These are phyloP conservation scores for Xestoiulus laeticollis DNA, from an alignment of 2,888 invertebrate genomes.

Conservation along the genomic window DNA sequence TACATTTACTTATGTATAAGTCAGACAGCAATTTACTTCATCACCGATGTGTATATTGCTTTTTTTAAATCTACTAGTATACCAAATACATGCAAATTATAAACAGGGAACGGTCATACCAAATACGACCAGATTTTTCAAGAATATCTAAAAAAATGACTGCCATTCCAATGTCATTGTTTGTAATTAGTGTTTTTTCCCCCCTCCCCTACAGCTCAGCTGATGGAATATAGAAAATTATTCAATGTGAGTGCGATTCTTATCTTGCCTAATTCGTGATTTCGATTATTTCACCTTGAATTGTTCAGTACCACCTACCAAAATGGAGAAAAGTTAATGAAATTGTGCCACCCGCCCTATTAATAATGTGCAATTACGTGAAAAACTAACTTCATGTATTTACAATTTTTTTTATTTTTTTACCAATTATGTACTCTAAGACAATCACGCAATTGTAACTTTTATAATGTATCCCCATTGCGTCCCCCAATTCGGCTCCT, in stretches of 20 bases:
- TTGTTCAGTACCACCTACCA: conserved; percentile 29
- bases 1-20: too few relatives aligned
- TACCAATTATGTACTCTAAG: neutral
- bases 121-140: neutral
- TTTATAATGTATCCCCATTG: neutral
- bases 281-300: conserved; percentile 34
- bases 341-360: conserved; percentile 20
- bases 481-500: neutral
- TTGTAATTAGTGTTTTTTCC: neutral
- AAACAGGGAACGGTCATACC: too few relatives aligned
- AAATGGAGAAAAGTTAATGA: conserved; percentile 25
- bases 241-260: neutral
- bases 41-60: neutral
- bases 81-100: too few relatives aligned
- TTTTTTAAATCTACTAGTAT: neutral
- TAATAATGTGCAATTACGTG: conserved; percentile 37
- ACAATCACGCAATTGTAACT: conserved; percentile 15
- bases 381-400: conserved; percentile 11
- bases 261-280: conserved; percentile 23
- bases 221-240: neutral
- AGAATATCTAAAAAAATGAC: neutral
- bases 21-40: neutral
- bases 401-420: neutral
- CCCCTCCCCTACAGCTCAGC: neutral
- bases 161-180: neutral